These are phyloP conservation scores for Pseudomyrmex pallidus DNA, from an alignment of 1,140 invertebrate species.

Conservation along the genomic window DNA sequence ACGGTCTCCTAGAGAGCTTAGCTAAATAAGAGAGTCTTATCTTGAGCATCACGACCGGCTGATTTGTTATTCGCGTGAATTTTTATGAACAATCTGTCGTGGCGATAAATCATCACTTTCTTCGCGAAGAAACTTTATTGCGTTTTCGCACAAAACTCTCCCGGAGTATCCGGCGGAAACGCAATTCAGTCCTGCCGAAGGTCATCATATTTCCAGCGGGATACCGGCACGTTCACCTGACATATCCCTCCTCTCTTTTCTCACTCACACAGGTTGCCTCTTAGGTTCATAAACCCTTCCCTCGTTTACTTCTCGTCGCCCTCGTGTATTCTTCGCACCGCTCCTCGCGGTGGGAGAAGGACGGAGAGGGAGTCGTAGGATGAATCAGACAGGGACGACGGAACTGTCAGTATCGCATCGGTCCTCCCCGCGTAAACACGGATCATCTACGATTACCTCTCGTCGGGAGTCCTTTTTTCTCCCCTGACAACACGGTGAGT, in stretches of 20 bases:
- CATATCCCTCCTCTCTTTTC: slow-evolving; percentile 20
- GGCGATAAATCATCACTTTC: slow-evolving; percentile 36
- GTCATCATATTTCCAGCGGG: slow-evolving; percentile 50
- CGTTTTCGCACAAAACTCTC: slow-evolving; percentile 14
- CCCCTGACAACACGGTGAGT: slow-evolving; percentile 61
- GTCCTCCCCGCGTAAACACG: slow-evolving; percentile 74
- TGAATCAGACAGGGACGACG: slow-evolving; percentile 73
- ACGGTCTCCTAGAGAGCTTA: not conserved
- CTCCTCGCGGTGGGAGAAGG: slow-evolving; percentile 57
- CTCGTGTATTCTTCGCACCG: not conserved
- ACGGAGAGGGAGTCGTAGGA: slow-evolving; percentile 61
- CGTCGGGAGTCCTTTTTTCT: slow-evolving; percentile 38
- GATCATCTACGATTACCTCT: slow-evolving; percentile 67
- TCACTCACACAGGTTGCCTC: slow-evolving; percentile 22
- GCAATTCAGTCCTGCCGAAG: slow-evolving; percentile 22
- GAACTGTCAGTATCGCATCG: slow-evolving; percentile 77
- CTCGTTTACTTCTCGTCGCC: slow-evolving; percentile 40
- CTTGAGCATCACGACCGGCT: slow-evolving; percentile 20
- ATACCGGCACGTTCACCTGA: slow-evolving; percentile 42
- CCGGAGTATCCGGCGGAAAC: slow-evolving; percentile 7
- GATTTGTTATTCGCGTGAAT: slow-evolving; percentile 11
- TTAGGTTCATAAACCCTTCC: slow-evolving; percentile 39
- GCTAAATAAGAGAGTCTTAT: not conserved
- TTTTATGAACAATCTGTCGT: slow-evolving; percentile 21
- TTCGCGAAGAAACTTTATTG: slow-evolving; percentile 44